Evolutionary conservation across 2,888 invertebrate species (phyloP).

Genomic region (Xanthia icteritia): DNA sequence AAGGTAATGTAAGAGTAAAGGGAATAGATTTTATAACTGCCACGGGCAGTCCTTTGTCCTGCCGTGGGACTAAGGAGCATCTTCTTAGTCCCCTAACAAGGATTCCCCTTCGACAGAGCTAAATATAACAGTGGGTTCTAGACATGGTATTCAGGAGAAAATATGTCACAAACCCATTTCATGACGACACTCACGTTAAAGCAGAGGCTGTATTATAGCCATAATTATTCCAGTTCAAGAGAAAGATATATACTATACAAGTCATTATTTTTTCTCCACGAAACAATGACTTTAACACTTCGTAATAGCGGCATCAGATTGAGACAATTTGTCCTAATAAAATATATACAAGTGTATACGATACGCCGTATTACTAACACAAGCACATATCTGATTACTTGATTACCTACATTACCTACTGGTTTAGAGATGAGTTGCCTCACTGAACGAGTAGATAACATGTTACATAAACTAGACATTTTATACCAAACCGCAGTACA

Average conservation of each 20-base stretch:
- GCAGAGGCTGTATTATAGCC: not conserved
- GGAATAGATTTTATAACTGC: not conserved
- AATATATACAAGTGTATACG: not conserved
- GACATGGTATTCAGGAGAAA: not conserved
- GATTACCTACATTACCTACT: slow-evolving; percentile 10
- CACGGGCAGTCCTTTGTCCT: not conserved
- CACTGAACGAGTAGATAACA: not conserved
- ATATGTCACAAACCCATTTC: no score
- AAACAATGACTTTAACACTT: no score
- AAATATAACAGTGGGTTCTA: not conserved
- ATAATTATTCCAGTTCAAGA: not conserved
- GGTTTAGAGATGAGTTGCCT: slow-evolving; percentile 12
- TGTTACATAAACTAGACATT: slow-evolving; percentile 2
- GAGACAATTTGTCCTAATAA: not conserved
- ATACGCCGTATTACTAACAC: slow-evolving; percentile 6
- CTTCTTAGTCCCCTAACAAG: no score
- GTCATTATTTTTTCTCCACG: not conserved
- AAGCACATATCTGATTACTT: slow-evolving; percentile 21
- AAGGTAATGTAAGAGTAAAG: not conserved
- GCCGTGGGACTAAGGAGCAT: not conserved
- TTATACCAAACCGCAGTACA: slow-evolving; percentile 3
- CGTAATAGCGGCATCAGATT: not conserved
- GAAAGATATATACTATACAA: not conserved
- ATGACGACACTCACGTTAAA: not conserved
- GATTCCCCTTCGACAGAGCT: not conserved